Conservation (phyloP, 2,888 invertebrate genomes). For the Lumbricus terrestris region DNA sequence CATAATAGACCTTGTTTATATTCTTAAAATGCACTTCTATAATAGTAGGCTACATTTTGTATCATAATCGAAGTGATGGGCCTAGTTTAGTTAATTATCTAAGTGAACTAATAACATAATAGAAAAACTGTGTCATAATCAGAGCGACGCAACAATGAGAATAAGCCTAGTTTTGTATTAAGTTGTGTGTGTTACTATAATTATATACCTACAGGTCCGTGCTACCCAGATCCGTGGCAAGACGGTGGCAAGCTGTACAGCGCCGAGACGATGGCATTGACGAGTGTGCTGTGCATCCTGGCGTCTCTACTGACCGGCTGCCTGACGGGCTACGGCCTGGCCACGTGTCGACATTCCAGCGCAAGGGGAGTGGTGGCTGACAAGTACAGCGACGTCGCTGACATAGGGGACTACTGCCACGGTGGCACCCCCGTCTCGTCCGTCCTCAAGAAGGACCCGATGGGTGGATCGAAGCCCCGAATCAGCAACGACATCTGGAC, state of each 20-base stretch:
- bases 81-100: too few species aligned
- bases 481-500: neutral
- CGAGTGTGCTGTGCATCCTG: neutral
- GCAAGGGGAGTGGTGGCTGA: conserved; percentile 8
- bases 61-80: too few species aligned
- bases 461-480: neutral
- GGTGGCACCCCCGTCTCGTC: too few species aligned
- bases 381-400: neutral
- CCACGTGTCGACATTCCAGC: conserved; percentile 11
- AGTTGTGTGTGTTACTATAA: neutral
- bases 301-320: neutral
- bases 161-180: too few species aligned
- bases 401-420: conserved; percentile 9
- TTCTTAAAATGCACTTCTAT: too few species aligned
- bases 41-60: too few species aligned
- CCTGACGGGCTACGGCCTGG: neutral
- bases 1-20: too few species aligned
- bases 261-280: neutral
- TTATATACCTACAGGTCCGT: neutral
- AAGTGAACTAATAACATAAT: too few species aligned
- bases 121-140: too few species aligned
- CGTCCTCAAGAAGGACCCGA: neutral
- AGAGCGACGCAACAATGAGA: too few species aligned
- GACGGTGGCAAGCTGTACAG: neutral
- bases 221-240: neutral